Evolutionary conservation across 2,888 invertebrate species (phyloP), one percentile per base, ranked within the genome.

Genomic region (Megaustenia siamemsis): DNA sequence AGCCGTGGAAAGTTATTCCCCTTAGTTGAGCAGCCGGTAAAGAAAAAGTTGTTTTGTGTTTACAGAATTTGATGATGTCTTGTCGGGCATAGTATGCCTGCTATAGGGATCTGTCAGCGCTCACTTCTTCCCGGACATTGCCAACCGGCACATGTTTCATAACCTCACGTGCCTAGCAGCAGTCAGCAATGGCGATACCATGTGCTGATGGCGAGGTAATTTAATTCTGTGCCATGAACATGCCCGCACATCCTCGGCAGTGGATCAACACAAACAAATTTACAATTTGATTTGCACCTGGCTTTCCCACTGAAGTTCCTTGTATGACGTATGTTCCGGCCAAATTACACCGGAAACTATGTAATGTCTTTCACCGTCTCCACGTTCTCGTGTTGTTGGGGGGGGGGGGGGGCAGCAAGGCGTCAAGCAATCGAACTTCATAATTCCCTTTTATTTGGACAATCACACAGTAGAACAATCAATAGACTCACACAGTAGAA

Each of bases 1-100:
- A 53, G 35, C 75, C 75, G 32, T 82, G 60, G 66, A 81, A 63
- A 75, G 82, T 75, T 63, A 60, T 75, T 66, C 63, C 56, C 75
- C 49, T 40, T 45, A 69, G 69, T 63, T 75, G 60, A 75, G 75
- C 38, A 71, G 35, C 75, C 73, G 40, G 75, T 75, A 63, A 82
- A 66, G 75, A 82, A 82, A 35, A 28, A 32, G 32, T 10, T 63
- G 82, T 82, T 82, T 60, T 40, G 75, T 82, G 82, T 82, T 82
- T 82, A 82, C 63, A 35, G 38, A 63, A 40, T 43, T 75, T 82
- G 32, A 75, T 63, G 63, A 28, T 45, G 75, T 63, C 82, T 60
- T 75, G 60, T 75, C 45, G 73, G 75, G 75, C 49, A 82, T 45
- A 24, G 21, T 3, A n/a, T n/a, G 75, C 45, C 75, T 82, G 82